phyloP scores from a whole-genome alignment of 1,140 invertebrate species.

The Triops longicaudatus region DNA sequence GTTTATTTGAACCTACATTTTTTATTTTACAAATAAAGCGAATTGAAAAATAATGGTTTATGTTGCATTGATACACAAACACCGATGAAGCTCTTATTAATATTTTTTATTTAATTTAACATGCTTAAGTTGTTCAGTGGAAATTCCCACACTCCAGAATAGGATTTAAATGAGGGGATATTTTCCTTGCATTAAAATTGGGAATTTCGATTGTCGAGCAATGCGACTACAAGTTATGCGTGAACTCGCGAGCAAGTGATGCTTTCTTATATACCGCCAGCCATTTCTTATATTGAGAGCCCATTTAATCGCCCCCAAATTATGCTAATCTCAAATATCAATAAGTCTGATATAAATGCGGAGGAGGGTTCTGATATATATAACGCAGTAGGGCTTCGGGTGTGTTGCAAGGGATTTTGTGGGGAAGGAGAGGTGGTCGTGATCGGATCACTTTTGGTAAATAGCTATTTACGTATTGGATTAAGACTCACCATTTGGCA shows the following conservation, averaged over 20 bases:
- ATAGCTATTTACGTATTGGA: constrained; percentile 4
- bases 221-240: no score
- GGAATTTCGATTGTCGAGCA: no score
- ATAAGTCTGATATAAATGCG: not conserved
- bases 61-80: no score
- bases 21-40: no score
- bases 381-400: not conserved
- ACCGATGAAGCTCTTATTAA: no score
- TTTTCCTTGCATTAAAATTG: no score
- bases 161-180: no score
- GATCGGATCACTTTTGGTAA: not conserved
- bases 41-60: no score
- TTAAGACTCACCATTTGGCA: not conserved
- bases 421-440: not conserved
- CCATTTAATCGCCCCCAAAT: not conserved
- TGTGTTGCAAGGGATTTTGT: not conserved
- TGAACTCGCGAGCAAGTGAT: not conserved
- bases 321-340: not conserved
- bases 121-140: no score
- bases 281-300: not conserved
- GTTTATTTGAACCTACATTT: no score
- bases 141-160: no score
- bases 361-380: not conserved
- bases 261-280: not conserved
- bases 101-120: no score